Evolutionary conservation across 2,888 invertebrate species (phyloP), one percentile per base, ranked within the genome.

Genomic region (Oscheius sp.): DNA sequence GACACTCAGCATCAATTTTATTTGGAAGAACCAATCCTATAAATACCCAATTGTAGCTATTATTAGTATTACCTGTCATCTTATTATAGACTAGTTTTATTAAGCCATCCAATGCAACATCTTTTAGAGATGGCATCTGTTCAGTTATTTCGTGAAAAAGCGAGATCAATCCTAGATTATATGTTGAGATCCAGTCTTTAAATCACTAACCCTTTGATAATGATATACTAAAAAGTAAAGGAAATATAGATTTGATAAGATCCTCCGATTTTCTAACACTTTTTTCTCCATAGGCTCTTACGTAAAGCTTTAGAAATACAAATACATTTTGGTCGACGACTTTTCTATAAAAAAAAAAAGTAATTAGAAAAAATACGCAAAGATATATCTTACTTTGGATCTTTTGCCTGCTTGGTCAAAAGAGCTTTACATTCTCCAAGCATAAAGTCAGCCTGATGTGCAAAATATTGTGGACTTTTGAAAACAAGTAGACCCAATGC

Each of bases 151-250:
- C 96, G 73, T 93, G 91, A 31, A 98, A 89, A 65, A 95, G 93
- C 39, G 94, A 92, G 0, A 96, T 96, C 69, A 97, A 89, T 0
- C 95, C 92, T 10, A 93, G 23, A 65, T 55, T 53, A 27, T 5
- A 39, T 37, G 6, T 10, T 27, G 8, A n/a, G n/a, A 15, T 20
- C 10, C 25, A 39, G 12, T 12, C 5, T 1, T 45, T 23, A 63
- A 42, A 33, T 27, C 27, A 33, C 33, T 0, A 31, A 61, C 78
- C 81, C 52, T 76, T 67, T 0, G 81, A 82, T n/a, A 97, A 89
- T 0, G 96, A 95, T 5, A 94, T 93, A 0, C 93, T 92, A 86
- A 96, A 91, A 93, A 98, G 95, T 52, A 93, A 91, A 78, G 95
- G 95, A 31, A 97, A 88, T 46, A 96, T 15, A 29, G 45, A 6